phyloP scores from a whole-genome alignment of 2,888 invertebrate genomes.

The Phania funesta region DNA sequence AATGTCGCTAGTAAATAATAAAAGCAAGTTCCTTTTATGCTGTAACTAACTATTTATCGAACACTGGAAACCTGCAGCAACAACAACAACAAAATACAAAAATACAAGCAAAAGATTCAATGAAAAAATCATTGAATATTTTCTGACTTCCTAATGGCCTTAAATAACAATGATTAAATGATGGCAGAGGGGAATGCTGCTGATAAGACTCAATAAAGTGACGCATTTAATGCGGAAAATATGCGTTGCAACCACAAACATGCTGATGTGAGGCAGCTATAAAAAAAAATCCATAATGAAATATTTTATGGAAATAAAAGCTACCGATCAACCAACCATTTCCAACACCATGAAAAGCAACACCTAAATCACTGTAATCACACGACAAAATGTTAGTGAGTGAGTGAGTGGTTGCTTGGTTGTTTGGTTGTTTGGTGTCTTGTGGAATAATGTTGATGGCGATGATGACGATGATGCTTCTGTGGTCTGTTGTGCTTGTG shows the following conservation, averaged over 20 bases:
- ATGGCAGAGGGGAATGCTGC: not conserved
- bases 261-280: not conserved
- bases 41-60: not conserved
- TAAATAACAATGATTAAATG: conserved; percentile 67
- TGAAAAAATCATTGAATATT: conserved; percentile 39
- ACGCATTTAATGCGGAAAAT: conserved; percentile 54
- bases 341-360: conserved; percentile 48
- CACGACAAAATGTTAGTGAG: conserved; percentile 30
- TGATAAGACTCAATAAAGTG: conserved; percentile 48
- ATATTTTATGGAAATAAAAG: conserved; percentile 25
- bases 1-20: conserved; percentile 36
- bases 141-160: conserved; percentile 66
- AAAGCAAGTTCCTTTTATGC: not conserved
- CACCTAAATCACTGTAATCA: conserved; percentile 64
- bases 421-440: conserved; percentile 4
- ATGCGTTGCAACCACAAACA: not conserved
- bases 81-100: not conserved
- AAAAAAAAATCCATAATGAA: conserved; percentile 33
- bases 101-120: not conserved
- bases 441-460: conserved; percentile 7
- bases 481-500: conserved; percentile 16
- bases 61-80: too few species aligned
- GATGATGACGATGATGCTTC: not conserved
- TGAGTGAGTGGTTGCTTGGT: conserved; percentile 4
- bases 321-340: not conserved